These are phyloP conservation scores for Ciconia boyciana DNA, from an alignment of 2,113 vertebrate genomes.

Conservation along the genomic window DNA sequence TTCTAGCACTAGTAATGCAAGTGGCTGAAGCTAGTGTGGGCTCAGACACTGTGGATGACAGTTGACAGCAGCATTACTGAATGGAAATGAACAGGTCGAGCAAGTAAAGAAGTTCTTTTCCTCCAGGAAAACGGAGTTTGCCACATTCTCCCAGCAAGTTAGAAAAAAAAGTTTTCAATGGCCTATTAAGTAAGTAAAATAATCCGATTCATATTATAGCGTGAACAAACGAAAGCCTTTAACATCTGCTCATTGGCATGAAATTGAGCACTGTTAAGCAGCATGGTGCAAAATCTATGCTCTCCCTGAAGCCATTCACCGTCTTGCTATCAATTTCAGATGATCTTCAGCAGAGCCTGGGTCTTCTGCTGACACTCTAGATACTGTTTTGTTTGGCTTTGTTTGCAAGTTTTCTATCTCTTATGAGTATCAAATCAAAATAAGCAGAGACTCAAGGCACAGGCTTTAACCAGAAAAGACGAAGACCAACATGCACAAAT, in stretches of 20 bases:
- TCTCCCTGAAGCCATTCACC: background rate
- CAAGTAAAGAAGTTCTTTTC: background rate
- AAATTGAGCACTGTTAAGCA: background rate
- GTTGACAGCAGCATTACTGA: slow-evolving; percentile 46
- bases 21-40: slow-evolving; percentile 20
- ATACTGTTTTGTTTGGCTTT: background rate
- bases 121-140: background rate
- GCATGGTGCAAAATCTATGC: background rate
- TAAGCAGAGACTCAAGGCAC: background rate
- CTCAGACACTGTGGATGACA: slow-evolving; percentile 59
- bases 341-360: background rate
- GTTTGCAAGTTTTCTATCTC: background rate
- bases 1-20: slow-evolving; percentile 47
- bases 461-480: slow-evolving; percentile 22
- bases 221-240: background rate
- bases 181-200: background rate
- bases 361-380: background rate
- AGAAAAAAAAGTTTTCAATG: background rate
- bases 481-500: slow-evolving; percentile 41
- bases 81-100: slow-evolving; percentile 29
- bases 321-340: background rate
- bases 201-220: background rate
- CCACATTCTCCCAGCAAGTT: background rate
- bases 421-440: slow-evolving; percentile 12
- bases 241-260: background rate